Evolutionary conservation across 1,140 invertebrate species (phyloP), one percentile per base, ranked within the genome.

Genomic region (Drosophila burlai): DNA sequence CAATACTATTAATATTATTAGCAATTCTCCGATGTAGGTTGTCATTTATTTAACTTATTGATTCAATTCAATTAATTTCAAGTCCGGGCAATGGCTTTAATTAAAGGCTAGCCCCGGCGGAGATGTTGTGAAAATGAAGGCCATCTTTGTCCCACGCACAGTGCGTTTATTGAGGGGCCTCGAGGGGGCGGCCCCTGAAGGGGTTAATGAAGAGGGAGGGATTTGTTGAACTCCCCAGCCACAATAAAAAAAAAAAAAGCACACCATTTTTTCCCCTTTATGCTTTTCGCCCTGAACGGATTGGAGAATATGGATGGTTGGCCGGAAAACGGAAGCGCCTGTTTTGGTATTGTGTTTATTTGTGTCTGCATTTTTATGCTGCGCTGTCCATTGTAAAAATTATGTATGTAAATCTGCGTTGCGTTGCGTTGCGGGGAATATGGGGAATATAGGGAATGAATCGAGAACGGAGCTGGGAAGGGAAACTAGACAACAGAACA

Each of bases 301-400:
- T 42, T 57, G 52, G 18, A 50, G 18, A 50, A 49, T 26, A 49
- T 49, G 47, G 24, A 65, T 65, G 63, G 62, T 38, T 69, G 76
- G 63, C 82, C 83, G 83, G 83, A 85, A 85, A 85, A 82, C 79
- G 83, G 83, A 85, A 82, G 83, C 69, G 83, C 79, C 83, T 81
- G 76, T 79, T 85, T 86, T 76, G 83, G 83, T 50, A 77, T 77
- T 68, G 78, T 68, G 78, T 81, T 78, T 77, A 79, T 76, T 83
- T 64, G 77, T 83, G 58, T 67, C 76, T 69, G 76, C 62, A 57
- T 71, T 62, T 62, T 80, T 78, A 71, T 79, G 58, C 75, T 68
- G 59, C 34, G 63, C 74, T 76, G 57, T 43, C 80, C 62, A 65
- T 78, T 64, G 71, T 78, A 60, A 45, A 67, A 82, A 83, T 83